phyloP scores from a whole-genome alignment of 2,888 invertebrate species.

The Drosophila mercatorum region DNA sequence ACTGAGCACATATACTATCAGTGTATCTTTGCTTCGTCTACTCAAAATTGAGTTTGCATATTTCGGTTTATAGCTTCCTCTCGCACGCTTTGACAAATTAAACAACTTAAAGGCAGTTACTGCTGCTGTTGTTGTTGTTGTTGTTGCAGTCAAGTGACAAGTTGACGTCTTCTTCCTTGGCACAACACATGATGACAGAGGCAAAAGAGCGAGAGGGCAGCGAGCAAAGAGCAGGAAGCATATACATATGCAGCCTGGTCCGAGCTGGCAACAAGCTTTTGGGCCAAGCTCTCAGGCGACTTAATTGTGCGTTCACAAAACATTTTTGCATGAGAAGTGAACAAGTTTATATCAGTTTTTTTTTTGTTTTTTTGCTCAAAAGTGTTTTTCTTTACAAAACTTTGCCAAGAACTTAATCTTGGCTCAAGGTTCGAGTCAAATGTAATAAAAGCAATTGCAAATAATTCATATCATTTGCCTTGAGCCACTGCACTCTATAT shows the following conservation, averaged over 20 bases:
- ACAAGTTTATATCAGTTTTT: constrained; percentile 14
- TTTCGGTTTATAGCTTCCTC: constrained; percentile 2
- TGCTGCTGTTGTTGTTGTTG: constrained; percentile 11
- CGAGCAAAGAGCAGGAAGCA: constrained; percentile 36
- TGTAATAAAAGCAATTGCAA: constrained; percentile 20
- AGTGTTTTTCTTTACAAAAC: constrained; percentile 2
- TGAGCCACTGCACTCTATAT: constrained; percentile 28
- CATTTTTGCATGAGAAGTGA: constrained; percentile 62
- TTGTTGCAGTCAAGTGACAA: constrained; percentile 60
- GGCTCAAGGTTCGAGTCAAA: constrained; percentile 7
- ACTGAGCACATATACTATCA: too few species aligned
- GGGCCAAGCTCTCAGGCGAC: constrained; percentile 45
- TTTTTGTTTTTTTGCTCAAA: constrained; percentile 12
- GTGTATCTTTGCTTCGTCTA: constrained; percentile 13
- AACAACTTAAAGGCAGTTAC: constrained; percentile 58
- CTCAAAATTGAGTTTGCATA: neutral
- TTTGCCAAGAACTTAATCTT: neutral
- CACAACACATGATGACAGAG: constrained; percentile 30
- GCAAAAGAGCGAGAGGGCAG: neutral
- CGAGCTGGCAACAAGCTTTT: constrained; percentile 28
- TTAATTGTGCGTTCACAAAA: constrained; percentile 73
- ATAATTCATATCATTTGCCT: constrained; percentile 28
- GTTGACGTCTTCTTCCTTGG: constrained; percentile 71
- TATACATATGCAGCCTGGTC: constrained; percentile 31
- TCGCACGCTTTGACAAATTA: constrained; percentile 66